These are phyloP conservation scores for Serranochromis macrocephalus DNA, from an alignment of 2,113 vertebrate species.

Conservation along the genomic window DNA sequence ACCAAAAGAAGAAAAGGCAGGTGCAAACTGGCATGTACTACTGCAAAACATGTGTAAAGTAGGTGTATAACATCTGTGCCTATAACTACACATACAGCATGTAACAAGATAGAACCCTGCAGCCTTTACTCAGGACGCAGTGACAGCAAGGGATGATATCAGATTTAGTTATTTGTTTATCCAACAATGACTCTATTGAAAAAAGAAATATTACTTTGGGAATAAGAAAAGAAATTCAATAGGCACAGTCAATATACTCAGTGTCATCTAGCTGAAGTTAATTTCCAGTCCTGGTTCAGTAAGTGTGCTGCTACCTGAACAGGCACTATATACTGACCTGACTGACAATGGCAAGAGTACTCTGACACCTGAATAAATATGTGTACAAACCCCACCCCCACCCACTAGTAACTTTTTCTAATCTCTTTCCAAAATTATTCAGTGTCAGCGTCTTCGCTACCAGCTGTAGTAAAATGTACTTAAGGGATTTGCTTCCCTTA, in stretches of 20 bases:
- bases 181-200: not conserved
- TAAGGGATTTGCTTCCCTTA: not conserved
- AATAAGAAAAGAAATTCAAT: not conserved
- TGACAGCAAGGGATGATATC: not conserved
- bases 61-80: not conserved
- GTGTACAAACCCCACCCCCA: not conserved
- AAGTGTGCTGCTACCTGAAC: not conserved
- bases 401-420: not conserved
- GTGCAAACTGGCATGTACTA: not conserved
- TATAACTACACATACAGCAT: not conserved
- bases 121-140: not conserved
- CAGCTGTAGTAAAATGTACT: not conserved
- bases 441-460: not conserved
- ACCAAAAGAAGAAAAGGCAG: not conserved
- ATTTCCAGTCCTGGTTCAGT: not conserved
- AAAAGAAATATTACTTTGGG: not conserved
- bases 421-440: not conserved
- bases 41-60: not conserved
- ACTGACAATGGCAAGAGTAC: not conserved
- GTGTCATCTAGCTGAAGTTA: not conserved
- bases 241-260: not conserved
- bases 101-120: not conserved
- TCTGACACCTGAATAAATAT: not conserved
- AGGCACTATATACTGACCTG: not conserved
- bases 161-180: not conserved